Evolutionary conservation across 2,113 vertebrate species (phyloP).

Genomic region (Dolichallabes microphthalmus): DNA sequence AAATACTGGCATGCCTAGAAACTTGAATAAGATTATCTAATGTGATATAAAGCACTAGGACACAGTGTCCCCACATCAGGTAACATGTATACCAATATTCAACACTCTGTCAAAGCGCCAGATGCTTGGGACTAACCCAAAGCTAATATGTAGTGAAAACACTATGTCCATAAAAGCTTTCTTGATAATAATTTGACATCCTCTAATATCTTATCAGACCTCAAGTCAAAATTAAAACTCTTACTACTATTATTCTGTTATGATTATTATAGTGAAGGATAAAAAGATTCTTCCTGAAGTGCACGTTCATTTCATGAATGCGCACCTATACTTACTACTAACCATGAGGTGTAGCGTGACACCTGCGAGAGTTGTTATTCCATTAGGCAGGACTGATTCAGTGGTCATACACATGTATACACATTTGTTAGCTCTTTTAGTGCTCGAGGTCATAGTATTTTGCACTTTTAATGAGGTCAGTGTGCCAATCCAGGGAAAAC

Average conservation of each 20-base stretch:
- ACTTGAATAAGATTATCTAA: conserved; percentile 52
- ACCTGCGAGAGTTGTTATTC: conserved; percentile 25
- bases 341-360: conserved; percentile 18
- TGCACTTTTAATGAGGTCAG: conserved; percentile 23
- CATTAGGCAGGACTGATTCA: conserved; percentile 28
- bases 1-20: not conserved
- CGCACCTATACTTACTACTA: conserved; percentile 8
- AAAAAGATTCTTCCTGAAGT: not conserved
- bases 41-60: conserved; percentile 60
- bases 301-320: not conserved
- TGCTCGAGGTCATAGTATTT: not conserved
- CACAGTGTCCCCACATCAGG: conserved; percentile 62
- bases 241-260: not conserved
- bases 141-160: conserved; percentile 27
- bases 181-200: not conserved
- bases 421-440: conserved; percentile 5
- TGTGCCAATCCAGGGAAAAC: not conserved
- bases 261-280: not conserved
- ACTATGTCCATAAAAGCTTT: conserved; percentile 9
- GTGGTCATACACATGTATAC: conserved; percentile 21
- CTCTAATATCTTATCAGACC: not conserved
- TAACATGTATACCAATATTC: conserved; percentile 58
- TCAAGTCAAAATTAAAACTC: not conserved
- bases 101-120: conserved; percentile 50
- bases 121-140: conserved; percentile 15